Evolutionary conservation across 2,113 vertebrate genomes (phyloP).

Genomic region (human (Homo sapiens)): DNA sequence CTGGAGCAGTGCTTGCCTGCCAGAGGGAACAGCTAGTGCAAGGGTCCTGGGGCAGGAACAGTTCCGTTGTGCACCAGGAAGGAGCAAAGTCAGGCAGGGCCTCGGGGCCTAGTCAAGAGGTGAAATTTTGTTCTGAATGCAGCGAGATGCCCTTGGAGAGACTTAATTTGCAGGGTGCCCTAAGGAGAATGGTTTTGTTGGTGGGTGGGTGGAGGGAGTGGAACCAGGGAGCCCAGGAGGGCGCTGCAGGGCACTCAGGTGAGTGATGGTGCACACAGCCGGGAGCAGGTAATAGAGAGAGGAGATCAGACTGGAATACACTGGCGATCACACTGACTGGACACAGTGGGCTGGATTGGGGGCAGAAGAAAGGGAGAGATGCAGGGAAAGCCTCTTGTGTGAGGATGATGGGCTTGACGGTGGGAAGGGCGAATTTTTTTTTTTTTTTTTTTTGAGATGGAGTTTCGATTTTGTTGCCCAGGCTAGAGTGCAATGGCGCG

Average conservation of each 20-base stretch:
- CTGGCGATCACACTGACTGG: rapidly evolving
- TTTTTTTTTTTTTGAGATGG: no score
- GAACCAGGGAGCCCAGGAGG: neutral
- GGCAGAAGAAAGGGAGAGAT: neutral
- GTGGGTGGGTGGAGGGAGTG: neutral
- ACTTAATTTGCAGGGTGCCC: neutral
- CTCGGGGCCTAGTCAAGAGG: no score
- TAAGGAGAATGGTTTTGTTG: neutral
- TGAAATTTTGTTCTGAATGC: no score
- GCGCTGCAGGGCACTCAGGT: neutral
- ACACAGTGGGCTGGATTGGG: neutral
- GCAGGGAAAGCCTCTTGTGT: neutral
- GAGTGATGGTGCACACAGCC: neutral
- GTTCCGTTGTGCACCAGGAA: neutral
- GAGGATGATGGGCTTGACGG: neutral
- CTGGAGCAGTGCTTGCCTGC: neutral
- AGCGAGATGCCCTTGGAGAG: neutral
- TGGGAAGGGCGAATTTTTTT: no score
- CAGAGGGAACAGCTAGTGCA: neutral
- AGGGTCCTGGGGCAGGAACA: neutral
- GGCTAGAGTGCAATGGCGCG: no score
- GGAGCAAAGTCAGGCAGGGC: neutral
- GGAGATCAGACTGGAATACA: rapidly evolving
- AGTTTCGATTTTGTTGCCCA: no score
- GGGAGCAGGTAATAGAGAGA: neutral